These are phyloP conservation scores for Helicolenus hilgendorfi DNA, from an alignment of 2,797 vertebrate genomes.

Conservation along the genomic window DNA sequence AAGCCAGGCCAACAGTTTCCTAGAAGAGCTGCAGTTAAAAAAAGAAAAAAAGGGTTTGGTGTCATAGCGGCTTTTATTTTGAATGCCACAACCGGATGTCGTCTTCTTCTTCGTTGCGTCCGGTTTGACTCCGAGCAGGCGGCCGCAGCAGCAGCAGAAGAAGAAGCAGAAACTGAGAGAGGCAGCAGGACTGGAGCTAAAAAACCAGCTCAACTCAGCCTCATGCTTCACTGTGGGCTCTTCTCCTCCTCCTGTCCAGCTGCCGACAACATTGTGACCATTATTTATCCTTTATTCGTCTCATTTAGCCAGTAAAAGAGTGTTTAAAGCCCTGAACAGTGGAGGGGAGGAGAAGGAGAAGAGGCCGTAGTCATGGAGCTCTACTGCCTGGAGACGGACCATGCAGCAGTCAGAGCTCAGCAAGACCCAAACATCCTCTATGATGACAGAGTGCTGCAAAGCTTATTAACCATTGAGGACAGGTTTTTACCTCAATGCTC, in stretches of 20 bases:
- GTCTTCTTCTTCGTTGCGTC: neutral
- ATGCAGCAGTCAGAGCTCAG: slow-evolving; percentile 88
- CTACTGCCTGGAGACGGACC: slow-evolving; percentile 92
- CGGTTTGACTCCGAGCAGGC: neutral
- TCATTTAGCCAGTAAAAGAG: slow-evolving; percentile 26
- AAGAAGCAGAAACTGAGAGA: slow-evolving; percentile 68
- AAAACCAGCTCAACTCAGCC: slow-evolving; percentile 65
- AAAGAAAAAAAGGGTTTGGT: neutral
- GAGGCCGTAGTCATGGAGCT: slow-evolving; percentile 86
- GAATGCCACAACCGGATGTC: slow-evolving; percentile 11
- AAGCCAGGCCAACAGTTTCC: neutral
- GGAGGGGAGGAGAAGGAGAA: slow-evolving; percentile 53
- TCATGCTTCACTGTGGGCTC: slow-evolving; percentile 85
- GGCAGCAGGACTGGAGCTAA: slow-evolving; percentile 82
- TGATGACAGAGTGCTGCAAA: slow-evolving; percentile 95
- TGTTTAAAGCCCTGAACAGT: neutral
- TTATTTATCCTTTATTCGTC: slow-evolving; percentile 70
- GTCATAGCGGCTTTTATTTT: slow-evolving; percentile 44
- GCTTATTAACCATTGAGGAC: slow-evolving; percentile 95
- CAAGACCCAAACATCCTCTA: slow-evolving; percentile 93
- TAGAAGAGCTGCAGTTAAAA: neutral
- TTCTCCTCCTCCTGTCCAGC: slow-evolving; percentile 70
- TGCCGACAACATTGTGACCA: slow-evolving; percentile 55
- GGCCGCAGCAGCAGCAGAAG: slow-evolving; percentile 22
- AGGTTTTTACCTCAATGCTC: slow-evolving; percentile 94